Evolutionary conservation across 2,797 vertebrate species (phyloP), one percentile per base, ranked within the genome.

Genomic region (Acanthurus lineatus): DNA sequence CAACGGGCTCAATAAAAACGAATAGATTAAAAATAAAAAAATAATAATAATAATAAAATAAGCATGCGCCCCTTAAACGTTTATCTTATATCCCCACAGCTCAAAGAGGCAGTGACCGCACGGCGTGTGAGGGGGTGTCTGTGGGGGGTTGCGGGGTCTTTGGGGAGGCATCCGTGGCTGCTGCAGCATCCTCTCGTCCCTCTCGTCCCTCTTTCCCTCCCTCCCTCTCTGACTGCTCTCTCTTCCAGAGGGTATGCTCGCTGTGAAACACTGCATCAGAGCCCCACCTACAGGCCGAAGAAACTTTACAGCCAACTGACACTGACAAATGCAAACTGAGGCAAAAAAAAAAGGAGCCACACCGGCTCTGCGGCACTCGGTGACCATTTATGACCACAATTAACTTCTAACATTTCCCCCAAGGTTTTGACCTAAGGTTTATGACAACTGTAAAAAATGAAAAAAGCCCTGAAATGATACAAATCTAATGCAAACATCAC

Each of bases 211-310:
- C 28, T 14, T 3, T 40, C 51, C 38, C 60, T 49, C n/a, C 17
- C 5, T 45, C 47, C 38, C 60, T 49, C 63, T n/a, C 69, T 70
- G 40, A 60, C 53, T 42, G 69, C 64, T 73, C 69, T 77, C 57
- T 11, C 73, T 65, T 68, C 68, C 72, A 72, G 9, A 60, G 77
- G 47, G 77, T 44, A 51, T 73, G 68, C 68, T 69, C 5, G 44
- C 80, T 89, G 83, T 91, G 86, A 95, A 96, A 94, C 89, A 89
- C 94, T 95, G 95, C 94, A 94, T 91, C 91, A 94, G 87, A 95
- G 94, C 94, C 77, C 95, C 95, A 94, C 94, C 95, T 95, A 93
- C 94, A 96, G 95, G 95, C 81, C 72, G 25, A 19, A 83, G 35
- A 67, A 76, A 77, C 88, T 65, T 71, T 3, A 79, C 87, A 79